Percentiles rank a stretch among this genome's conserved stretches.
These are phyloP conservation scores for Gadopsis marmoratus DNA, from an alignment of 2,797 vertebrate genomes.

Conservation along the genomic window DNA sequence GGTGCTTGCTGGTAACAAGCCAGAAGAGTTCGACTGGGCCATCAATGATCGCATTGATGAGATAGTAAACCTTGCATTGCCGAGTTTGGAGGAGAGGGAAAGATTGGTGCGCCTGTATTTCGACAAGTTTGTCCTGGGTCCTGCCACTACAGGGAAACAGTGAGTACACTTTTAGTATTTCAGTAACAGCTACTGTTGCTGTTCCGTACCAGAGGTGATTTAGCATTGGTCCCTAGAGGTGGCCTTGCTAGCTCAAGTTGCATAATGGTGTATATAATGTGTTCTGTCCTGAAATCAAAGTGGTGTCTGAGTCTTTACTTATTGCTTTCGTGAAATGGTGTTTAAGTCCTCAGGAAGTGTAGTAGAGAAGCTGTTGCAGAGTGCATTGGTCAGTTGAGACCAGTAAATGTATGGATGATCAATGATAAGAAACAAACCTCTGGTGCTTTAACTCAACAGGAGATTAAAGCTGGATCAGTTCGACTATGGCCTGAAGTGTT, in stretches of 20 bases:
- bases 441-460: conserved; percentile 68
- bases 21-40: conserved; percentile 93
- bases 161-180: conserved; percentile 79
- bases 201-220: conserved; percentile 40
- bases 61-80: conserved; percentile 89
- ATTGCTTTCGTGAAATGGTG: conserved; percentile 55
- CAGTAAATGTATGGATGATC: background rate
- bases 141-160: conserved; percentile 91
- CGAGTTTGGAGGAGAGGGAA: conserved; percentile 85
- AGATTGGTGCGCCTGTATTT: conserved; percentile 91
- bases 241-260: conserved; percentile 48
- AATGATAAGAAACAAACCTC: conserved; percentile 23
- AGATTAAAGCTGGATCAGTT: conserved; percentile 92
- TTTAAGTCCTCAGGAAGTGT: conserved; percentile 32
- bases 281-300: conserved; percentile 50
- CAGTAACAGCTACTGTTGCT: conserved; percentile 23
- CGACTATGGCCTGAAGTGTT: conserved; percentile 91
- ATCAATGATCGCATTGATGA: conserved; percentile 91
- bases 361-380: background rate
- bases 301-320: conserved; percentile 34
- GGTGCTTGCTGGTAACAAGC: conserved; percentile 93
- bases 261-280: conserved; percentile 58
- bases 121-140: conserved; percentile 88
- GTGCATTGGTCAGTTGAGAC: conserved; percentile 15
- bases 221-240: conserved; percentile 50